phyloP scores from a whole-genome alignment of 2,797 vertebrate species.

The Ispidina lecontei region DNA sequence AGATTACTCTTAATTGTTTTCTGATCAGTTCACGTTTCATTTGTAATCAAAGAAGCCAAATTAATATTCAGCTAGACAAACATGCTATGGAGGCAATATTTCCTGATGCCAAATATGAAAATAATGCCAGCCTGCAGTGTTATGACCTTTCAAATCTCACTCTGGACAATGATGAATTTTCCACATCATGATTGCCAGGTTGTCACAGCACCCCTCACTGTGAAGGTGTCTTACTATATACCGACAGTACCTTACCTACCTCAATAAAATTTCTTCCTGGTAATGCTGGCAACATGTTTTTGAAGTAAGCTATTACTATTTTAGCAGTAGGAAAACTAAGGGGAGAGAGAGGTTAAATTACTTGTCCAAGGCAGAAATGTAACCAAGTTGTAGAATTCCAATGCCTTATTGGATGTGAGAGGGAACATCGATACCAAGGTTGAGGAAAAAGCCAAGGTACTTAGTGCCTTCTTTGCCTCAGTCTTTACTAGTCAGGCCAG shows the following conservation, averaged over 20 bases:
- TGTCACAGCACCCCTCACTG: rapidly evolving
- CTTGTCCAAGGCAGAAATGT: background rate
- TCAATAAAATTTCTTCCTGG: background rate
- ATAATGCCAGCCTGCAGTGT: constrained; percentile 15
- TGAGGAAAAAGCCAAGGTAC: too few species aligned
- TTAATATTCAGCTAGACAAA: constrained; percentile 2
- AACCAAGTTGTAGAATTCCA: background rate
- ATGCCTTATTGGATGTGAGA: background rate
- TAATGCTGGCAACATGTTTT: background rate
- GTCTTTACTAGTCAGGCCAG: too few species aligned
- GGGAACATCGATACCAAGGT: too few species aligned
- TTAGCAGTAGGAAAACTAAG: background rate
- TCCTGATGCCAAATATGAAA: background rate
- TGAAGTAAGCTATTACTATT: background rate
- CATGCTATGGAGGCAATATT: background rate
- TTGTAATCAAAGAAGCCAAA: background rate
- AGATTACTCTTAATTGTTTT: constrained; percentile 22
- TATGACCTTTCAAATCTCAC: background rate
- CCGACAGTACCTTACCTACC: background rate
- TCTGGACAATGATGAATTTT: background rate
- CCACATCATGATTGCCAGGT: background rate
- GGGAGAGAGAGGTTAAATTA: background rate
- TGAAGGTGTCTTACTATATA: rapidly evolving
- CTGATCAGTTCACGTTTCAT: constrained; percentile 15
- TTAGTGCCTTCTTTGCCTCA: too few species aligned